These are phyloP conservation scores for Drosophila ficusphila DNA, from an alignment of 1,140 invertebrate species.

Conservation along the genomic window DNA sequence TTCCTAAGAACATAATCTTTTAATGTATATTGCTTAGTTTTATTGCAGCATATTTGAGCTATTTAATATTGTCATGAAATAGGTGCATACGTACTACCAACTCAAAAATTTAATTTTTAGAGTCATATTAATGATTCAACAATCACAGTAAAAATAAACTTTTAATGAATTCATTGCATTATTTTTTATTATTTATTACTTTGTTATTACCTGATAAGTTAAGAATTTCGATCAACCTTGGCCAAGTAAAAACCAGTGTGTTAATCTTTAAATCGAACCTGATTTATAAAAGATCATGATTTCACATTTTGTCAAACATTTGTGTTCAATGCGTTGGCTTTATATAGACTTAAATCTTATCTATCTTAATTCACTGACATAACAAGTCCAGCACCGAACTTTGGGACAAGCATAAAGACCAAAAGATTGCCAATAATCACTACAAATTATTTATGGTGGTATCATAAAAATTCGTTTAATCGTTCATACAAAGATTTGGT, in stretches of 20 bases:
- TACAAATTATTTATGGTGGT: constrained; percentile 24
- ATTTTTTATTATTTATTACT: neutral
- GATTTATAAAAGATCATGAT: no score
- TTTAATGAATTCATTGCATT: no score
- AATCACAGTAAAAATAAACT: neutral
- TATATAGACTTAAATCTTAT: no score
- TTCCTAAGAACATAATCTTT: constrained; percentile 27
- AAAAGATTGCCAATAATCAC: constrained; percentile 18
- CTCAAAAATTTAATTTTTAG: constrained; percentile 1
- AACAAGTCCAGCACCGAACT: neutral
- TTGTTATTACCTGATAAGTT: constrained; percentile 1
- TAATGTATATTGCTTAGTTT: neutral
- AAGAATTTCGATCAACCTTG: neutral
- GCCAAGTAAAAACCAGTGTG: neutral
- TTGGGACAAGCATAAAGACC: neutral
- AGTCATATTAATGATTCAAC: constrained; percentile 1
- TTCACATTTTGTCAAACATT: constrained; percentile 23
- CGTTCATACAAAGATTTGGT: constrained; percentile 46
- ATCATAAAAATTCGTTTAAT: constrained; percentile 47
- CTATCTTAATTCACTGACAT: constrained; percentile 10
- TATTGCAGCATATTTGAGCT: neutral
- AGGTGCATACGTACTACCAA: neutral
- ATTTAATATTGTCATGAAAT: constrained; percentile 6
- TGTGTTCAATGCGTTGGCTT: no score
- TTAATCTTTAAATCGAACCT: neutral